Conservation (phyloP, 2,797 vertebrate species). For the Acanthurus lineatus region DNA sequence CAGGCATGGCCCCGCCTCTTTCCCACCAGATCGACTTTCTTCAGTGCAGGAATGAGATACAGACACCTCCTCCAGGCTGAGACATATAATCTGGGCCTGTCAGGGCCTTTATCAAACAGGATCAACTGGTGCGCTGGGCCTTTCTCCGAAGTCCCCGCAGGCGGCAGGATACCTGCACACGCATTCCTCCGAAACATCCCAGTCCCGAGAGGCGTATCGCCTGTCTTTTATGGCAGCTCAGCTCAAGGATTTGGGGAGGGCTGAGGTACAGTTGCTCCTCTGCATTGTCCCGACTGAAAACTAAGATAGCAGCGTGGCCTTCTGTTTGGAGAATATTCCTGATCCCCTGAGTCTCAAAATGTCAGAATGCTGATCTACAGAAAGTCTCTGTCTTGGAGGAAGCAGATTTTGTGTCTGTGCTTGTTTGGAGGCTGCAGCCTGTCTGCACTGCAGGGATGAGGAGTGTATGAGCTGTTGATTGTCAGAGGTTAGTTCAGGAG, state of each 20-base stretch:
- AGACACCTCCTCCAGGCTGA: constrained; percentile 81
- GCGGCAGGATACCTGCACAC: constrained; percentile 75
- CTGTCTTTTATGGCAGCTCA: constrained; percentile 78
- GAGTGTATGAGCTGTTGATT: constrained; percentile 39
- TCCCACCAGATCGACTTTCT: constrained; percentile 86
- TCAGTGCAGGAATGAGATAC: constrained; percentile 78
- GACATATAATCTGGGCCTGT: constrained; percentile 83
- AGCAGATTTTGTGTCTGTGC: too few species aligned
- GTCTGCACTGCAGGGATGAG: constrained; percentile 17
- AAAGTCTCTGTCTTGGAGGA: constrained; percentile 8
- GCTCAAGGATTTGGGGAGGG: constrained; percentile 36
- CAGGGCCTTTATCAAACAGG: constrained; percentile 83
- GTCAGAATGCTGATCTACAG: constrained; percentile 56
- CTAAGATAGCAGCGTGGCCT: constrained; percentile 42
- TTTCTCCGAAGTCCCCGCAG: constrained; percentile 80
- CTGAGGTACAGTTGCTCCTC: constrained; percentile 66
- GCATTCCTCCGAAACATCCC: constrained; percentile 82
- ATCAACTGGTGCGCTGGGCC: constrained; percentile 79
- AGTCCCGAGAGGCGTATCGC: constrained; percentile 78
- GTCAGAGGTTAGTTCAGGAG: constrained; percentile 21
- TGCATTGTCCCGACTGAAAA: constrained; percentile 71
- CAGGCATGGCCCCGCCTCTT: constrained; percentile 78
- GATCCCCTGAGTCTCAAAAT: constrained; percentile 46
- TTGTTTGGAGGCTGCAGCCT: background rate
- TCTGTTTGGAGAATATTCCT: constrained; percentile 50